phyloP scores from a whole-genome alignment of 2,797 vertebrate species.

The Tamandua tetradactyla region DNA sequence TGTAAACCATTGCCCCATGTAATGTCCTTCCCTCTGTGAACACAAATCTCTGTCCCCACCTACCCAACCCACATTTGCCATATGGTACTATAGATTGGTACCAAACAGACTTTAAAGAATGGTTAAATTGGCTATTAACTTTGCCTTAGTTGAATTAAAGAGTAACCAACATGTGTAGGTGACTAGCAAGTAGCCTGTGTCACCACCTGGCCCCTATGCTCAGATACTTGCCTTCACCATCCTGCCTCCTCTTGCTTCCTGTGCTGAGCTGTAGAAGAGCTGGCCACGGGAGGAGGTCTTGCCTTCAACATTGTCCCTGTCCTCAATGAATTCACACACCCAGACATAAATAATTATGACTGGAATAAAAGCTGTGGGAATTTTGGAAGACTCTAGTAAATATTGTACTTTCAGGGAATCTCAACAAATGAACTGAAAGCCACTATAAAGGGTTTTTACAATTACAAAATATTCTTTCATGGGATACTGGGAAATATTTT shows the following conservation, averaged over 20 bases:
- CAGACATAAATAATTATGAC: neutral
- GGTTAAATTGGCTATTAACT: neutral
- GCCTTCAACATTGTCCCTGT: neutral
- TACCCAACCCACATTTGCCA: neutral
- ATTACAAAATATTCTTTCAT: neutral
- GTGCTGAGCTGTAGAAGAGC: neutral
- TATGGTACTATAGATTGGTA: neutral
- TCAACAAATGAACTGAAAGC: slow-evolving; percentile 22
- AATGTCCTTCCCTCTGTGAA: neutral
- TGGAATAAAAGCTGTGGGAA: neutral
- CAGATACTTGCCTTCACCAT: neutral
- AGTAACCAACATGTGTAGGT: neutral
- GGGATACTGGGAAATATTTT: neutral
- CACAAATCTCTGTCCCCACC: neutral
- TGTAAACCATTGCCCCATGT: neutral
- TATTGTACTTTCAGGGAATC: neutral
- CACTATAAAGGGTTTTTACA: neutral
- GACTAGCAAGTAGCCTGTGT: neutral
- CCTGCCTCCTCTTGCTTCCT: neutral
- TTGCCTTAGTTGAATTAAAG: neutral
- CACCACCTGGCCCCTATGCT: neutral
- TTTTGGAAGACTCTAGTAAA: neutral
- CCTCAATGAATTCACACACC: neutral
- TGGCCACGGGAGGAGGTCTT: neutral
- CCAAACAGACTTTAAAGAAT: neutral